Conservation (phyloP, 2,888 invertebrate genomes). For the Mesoligia furuncula region DNA sequence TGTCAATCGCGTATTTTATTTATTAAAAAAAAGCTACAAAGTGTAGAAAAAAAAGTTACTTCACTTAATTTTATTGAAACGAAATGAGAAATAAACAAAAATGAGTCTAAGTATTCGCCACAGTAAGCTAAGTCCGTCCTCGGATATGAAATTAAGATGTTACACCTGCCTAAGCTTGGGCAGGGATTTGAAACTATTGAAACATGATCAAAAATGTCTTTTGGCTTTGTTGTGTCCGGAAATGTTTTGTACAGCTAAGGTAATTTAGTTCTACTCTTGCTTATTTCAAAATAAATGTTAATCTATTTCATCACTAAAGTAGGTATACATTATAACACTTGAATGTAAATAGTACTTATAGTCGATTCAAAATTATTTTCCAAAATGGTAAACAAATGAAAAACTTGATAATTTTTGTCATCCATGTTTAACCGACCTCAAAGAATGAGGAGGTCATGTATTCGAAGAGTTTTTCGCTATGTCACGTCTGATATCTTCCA, state of each 20-base stretch:
- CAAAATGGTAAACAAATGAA: constrained; percentile 18
- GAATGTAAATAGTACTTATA: constrained; percentile 7
- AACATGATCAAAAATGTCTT: constrained; percentile 13
- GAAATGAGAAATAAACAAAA: constrained; percentile 18
- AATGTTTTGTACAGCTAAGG: constrained; percentile 22
- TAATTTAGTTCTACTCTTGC: constrained; percentile 6
- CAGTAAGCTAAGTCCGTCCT: neutral
- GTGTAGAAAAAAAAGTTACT: no score
- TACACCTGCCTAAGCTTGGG: constrained; percentile 26
- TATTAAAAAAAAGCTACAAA: neutral
- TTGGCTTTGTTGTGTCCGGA: constrained; percentile 29
- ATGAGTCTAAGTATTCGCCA: constrained; percentile 19
- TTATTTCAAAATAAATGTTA: neutral
- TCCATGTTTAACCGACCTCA: neutral
- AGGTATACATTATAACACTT: neutral
- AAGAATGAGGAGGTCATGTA: no score
- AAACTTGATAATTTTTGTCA: neutral
- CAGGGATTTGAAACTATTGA: constrained; percentile 21
- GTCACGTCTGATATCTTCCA: neutral
- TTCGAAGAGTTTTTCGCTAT: neutral
- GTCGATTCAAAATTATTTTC: neutral
- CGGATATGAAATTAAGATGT: constrained; percentile 25
- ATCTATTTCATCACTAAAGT: neutral
- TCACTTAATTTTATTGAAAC: neutral
- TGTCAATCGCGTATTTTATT: constrained; percentile 2